Percentiles rank a stretch among this genome's conserved stretches.
These are phyloP conservation scores for Sanderia malayensis DNA, from an alignment of 30 jellyfish, hydroid and myxozoan genomes.

Conservation along the genomic window DNA sequence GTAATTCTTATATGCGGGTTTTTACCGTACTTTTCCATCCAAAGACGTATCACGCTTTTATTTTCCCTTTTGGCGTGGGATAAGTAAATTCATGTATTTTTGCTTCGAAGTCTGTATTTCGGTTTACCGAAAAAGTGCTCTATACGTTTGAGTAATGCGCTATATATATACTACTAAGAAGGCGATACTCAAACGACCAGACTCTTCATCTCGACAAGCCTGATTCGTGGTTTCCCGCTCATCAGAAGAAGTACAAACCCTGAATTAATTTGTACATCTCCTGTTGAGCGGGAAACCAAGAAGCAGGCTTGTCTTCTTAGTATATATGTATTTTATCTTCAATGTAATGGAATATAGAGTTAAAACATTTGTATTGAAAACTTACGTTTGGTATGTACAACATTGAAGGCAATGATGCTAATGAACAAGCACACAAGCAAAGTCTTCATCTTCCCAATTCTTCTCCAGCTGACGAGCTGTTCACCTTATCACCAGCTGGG, in stretches of 20 bases:
- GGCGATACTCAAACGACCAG: background rate
- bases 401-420: background rate
- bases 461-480: background rate
- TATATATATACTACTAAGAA: background rate
- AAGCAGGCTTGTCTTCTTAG: background rate
- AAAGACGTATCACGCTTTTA: background rate
- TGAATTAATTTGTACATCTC: background rate
- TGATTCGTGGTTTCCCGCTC: too few relatives aligned
- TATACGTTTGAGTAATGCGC: background rate
- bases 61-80: background rate
- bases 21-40: too few relatives aligned
- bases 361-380: background rate
- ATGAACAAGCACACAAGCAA: background rate
- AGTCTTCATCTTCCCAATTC: background rate
- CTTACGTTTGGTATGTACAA: conserved; percentile 1
- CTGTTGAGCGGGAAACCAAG: too few relatives aligned
- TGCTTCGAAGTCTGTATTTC: conserved; percentile 5
- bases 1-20: too few relatives aligned
- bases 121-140: background rate
- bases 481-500: conserved; percentile 1
- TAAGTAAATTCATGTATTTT: background rate
- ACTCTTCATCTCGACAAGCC: too few relatives aligned
- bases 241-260: background rate
- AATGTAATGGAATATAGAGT: background rate
- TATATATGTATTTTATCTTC: background rate